phyloP scores from a whole-genome alignment of 2,797 vertebrate species.

The Mormyrops boulengeri region DNA sequence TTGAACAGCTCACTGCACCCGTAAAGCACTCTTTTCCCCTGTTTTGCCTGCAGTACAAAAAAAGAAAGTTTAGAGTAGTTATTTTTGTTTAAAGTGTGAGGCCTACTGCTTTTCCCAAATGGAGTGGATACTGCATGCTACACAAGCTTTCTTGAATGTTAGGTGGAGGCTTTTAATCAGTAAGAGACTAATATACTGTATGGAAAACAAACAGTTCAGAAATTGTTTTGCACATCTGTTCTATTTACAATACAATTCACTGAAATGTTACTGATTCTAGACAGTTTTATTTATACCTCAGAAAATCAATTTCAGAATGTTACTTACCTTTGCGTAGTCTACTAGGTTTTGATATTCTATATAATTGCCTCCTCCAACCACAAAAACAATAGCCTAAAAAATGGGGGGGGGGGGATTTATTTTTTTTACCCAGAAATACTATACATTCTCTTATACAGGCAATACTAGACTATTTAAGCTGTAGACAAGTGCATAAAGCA shows the following conservation, averaged over 20 bases:
- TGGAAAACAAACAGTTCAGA: not conserved
- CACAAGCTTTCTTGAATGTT: not conserved
- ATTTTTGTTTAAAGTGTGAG: not conserved
- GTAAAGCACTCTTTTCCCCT: slow-evolving; percentile 87
- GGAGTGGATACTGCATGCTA: not conserved
- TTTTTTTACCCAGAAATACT: not conserved
- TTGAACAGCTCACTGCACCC: slow-evolving; percentile 97
- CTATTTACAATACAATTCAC: not conserved
- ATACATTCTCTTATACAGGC: not conserved
- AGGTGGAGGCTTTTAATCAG: not conserved
- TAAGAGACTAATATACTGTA: not conserved
- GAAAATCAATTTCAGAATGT: not conserved
- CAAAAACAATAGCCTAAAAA: slow-evolving; percentile 87
- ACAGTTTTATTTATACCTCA: not conserved
- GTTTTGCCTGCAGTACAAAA: slow-evolving; percentile 69
- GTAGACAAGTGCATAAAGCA: not conserved
- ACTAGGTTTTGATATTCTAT: slow-evolving; percentile 97
- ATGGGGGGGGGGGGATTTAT: slow-evolving; percentile 11
- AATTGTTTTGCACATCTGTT: not conserved
- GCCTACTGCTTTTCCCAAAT: not conserved
- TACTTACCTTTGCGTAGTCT: slow-evolving; percentile 85
- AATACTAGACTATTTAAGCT: not conserved
- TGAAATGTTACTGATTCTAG: not conserved
- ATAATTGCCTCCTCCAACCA: slow-evolving; percentile 96
- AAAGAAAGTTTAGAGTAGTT: not conserved